These are phyloP conservation scores for Rhabdornis inornatus DNA, from an alignment of 2,113 vertebrate genomes.

Conservation along the genomic window DNA sequence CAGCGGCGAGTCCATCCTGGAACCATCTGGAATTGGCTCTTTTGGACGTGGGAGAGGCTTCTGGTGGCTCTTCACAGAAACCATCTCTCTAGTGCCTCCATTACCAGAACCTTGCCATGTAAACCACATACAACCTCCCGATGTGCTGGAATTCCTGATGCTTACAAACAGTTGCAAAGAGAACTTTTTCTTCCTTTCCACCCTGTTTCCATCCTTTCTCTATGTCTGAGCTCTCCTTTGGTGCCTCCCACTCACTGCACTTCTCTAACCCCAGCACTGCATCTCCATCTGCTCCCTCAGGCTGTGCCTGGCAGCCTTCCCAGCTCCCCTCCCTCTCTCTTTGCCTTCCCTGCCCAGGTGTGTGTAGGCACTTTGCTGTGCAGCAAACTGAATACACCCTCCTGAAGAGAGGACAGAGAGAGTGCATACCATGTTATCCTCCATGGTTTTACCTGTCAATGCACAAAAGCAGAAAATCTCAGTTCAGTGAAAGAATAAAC, in stretches of 20 bases:
- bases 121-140: not conserved
- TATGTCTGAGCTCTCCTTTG: not conserved
- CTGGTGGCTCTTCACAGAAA: not conserved
- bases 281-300: not conserved
- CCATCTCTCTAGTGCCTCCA: not conserved
- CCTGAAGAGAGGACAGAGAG: not conserved
- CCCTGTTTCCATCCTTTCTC: not conserved
- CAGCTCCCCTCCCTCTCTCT: not conserved
- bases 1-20: rapidly evolving
- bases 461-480: not conserved
- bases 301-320: slow-evolving; percentile 1
- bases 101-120: not conserved
- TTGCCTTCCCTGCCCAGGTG: not conserved
- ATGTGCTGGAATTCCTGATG: not conserved
- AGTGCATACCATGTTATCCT: rapidly evolving
- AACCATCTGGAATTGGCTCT: not conserved
- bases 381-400: not conserved
- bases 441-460: not conserved
- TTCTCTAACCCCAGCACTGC: not conserved
- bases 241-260: not conserved
- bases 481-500: not conserved
- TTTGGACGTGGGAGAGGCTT: not conserved
- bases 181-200: not conserved
- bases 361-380: not conserved
- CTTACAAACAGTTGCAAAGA: not conserved